Base-by-base conservation (phyloP, 1,140 invertebrate genomes). In the Alviniconcha marisindica region DNA sequence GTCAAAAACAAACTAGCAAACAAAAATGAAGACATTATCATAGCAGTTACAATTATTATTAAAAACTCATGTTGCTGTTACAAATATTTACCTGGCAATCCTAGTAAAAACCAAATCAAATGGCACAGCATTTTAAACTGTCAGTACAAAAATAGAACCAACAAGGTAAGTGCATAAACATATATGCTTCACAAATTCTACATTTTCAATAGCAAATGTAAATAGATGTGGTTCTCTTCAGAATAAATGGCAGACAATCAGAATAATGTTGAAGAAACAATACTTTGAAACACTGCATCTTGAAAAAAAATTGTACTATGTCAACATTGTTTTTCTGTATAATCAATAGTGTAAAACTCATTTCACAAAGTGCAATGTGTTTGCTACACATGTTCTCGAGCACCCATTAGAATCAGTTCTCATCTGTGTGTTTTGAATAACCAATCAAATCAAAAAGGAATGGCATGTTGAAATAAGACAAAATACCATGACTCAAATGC, bases 161-260 rank as follows among this genome's bases (percentile, higher is more conserved):
- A 40, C 2, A 66, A 66, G 36, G 36, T 66, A 31, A 33, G 31
- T 66, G 63, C 63, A 66, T 28, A 66, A 60, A 60, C 12, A 31
- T 33, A 33, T 28, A 28, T 66, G 63, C 63, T 66, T 33, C n/a
- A 7, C 28, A 12, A 18, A 33, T 5, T 33, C 31, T 2, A 2
- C 28, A 12, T 33, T 33, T 66, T 7, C 63, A 60, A 33, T 33
- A 66, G 63, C 48, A 51, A 51, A 21, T 33, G 36, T 36, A 3
- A 71, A 40, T 40, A 40, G 69, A 71, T 71, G 69, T 71, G 69
- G 69, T 71, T 71, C 69, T 71, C 15, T 40, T 33, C 69, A 42
- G 69, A 71, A 42, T 40, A 40, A 40, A 24, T 33, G 36, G 36
- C 24, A 33, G 69, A 71, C 69, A 28, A 71, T 71, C 33, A 40